Conservation (phyloP, 2,113 vertebrate species). For the Chitala chitala region DNA sequence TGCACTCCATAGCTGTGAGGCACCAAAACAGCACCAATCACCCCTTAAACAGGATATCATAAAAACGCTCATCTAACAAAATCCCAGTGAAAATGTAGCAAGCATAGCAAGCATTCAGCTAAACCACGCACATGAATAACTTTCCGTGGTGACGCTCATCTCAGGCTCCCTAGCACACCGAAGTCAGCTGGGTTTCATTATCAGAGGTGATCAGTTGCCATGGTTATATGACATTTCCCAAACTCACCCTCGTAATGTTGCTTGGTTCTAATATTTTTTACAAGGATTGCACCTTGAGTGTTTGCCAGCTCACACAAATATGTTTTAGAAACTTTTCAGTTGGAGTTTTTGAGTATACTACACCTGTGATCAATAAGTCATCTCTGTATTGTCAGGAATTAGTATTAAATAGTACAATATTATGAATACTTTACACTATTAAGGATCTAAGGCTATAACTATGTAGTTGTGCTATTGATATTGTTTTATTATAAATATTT, state of each 20-base stretch:
- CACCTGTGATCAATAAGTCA: neutral
- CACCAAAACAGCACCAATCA: too few species aligned
- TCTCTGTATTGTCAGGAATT: neutral
- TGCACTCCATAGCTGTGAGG: too few species aligned
- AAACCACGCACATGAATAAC: too few species aligned
- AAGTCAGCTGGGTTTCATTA: too few species aligned
- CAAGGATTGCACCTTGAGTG: neutral
- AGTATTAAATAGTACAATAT: neutral
- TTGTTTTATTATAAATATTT: neutral
- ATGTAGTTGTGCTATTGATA: neutral
- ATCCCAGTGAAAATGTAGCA: too few species aligned
- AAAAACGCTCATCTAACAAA: too few species aligned
- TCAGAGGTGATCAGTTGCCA: neutral
- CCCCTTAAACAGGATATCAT: too few species aligned
- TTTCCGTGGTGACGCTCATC: too few species aligned
- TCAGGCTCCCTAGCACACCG: too few species aligned
- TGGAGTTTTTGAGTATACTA: neutral
- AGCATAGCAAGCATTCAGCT: too few species aligned
- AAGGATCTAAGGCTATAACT: neutral
- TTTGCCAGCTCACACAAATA: neutral
- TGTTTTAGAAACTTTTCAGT: neutral
- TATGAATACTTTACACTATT: neutral
- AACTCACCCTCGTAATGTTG: neutral
- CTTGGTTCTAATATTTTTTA: neutral
- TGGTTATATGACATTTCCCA: neutral